These are phyloP conservation scores for Ceyx melanurus DNA, from an alignment of 2,113 vertebrate species.

Conservation along the genomic window DNA sequence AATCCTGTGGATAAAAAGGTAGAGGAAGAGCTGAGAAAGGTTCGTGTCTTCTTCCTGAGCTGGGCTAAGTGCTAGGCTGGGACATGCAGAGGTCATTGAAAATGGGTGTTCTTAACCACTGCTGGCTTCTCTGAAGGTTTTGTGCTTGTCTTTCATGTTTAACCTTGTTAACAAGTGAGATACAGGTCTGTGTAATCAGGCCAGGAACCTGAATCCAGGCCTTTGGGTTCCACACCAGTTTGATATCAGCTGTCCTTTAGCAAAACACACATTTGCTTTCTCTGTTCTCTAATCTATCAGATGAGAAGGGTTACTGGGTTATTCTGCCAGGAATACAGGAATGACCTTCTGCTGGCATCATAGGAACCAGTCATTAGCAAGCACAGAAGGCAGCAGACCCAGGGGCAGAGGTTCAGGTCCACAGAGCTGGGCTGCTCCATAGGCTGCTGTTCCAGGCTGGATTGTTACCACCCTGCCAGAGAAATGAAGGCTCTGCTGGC, in stretches of 20 bases:
- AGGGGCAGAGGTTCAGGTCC: background rate
- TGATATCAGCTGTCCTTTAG: background rate
- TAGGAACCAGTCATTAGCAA: background rate
- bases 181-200: background rate
- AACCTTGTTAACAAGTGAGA: background rate
- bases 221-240: background rate
- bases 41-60: background rate
- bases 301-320: background rate
- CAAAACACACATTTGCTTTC: background rate
- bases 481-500: background rate
- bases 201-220: background rate
- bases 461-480: background rate
- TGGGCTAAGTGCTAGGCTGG: background rate
- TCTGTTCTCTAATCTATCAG: background rate
- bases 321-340: background rate
- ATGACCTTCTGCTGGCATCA: background rate
- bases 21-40: constrained; percentile 83
- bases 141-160: background rate
- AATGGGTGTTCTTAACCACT: background rate
- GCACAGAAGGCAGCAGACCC: background rate
- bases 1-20: constrained; percentile 78
- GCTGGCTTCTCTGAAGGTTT: background rate
- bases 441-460: background rate
- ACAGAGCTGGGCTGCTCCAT: background rate
- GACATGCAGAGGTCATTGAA: background rate